phyloP scores from a whole-genome alignment of 2,888 invertebrate species.

The Trachelus iudaicus region DNA sequence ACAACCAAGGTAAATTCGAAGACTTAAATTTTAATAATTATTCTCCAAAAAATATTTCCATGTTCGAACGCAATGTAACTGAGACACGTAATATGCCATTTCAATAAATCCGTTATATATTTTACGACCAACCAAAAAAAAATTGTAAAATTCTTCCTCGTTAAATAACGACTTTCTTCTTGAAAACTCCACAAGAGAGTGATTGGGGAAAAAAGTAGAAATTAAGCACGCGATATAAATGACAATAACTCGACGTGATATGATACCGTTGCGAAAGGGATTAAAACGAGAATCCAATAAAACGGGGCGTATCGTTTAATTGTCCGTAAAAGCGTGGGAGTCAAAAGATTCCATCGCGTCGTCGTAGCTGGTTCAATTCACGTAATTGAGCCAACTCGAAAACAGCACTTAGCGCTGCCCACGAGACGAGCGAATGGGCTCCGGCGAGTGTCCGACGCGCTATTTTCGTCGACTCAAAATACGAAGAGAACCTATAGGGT shows the following conservation, averaged over 20 bases:
- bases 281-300: background rate
- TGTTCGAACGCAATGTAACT: no score
- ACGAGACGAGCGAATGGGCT: background rate
- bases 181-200: no score
- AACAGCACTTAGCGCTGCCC: background rate
- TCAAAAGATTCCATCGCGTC: background rate
- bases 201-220: no score
- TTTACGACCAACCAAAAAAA: no score
- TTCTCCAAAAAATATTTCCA: no score
- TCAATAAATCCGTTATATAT: no score
- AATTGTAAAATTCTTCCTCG: no score
- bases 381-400: background rate
- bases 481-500: background rate
- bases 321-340: background rate
- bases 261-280: background rate
- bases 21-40: no score
- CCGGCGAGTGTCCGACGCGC: background rate
- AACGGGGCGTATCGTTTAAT: background rate
- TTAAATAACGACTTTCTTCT: no score
- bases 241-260: background rate
- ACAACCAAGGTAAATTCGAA: no score
- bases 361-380: background rate
- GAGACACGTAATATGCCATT: no score
- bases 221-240: no score
- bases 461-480: background rate